Evolutionary conservation across 2,113 vertebrate species (phyloP), one percentile per base, ranked within the genome.

Genomic region (Trachemys scripta): DNA sequence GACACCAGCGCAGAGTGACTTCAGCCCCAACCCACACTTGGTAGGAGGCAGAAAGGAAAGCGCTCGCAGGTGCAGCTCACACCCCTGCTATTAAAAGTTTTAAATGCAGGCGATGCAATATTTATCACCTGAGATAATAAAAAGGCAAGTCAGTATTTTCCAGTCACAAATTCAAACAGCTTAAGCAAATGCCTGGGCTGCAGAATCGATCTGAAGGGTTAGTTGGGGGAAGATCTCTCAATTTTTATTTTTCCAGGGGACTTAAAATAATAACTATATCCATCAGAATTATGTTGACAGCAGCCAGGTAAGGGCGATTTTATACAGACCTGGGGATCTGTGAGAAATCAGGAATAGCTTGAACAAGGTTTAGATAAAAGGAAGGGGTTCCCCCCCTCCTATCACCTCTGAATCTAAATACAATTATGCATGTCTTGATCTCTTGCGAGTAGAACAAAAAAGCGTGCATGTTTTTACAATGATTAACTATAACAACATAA

Each of bases 401-500:
- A 57, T 27, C 49, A 35, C 79, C 80, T 57, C 93, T 91, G 93
- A 75, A 90, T 82, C 27, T 27, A 42, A 89, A 69, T 89, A 91
- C 78, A 92, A 79, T 97, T 85, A 91, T 27, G 95, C 88, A 90
- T 94, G 96, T 90, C 92, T 90, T 95, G 92, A 93, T 92, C 82
- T 95, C 90, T 91, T 72, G 84, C 78, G 95, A 96, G 89, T 81
- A 82, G 69, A 54, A 45, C 25, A 80, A 85, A 91, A 92, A 79
- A 89, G 93, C 97, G 96, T 96, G 96, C 96, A 97, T 89, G 97
- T 96, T 97, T 86, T 95, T 84, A 90, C 88, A 45, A 82, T 97
- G 97, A 98, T 98, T 98, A 98, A 98, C 98, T 97, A 98, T 96
- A 96, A 96, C 69, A 84, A 90, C 49, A 54, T 98, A 98, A 99